Evolutionary conservation across 2,888 invertebrate genomes (phyloP).

Genomic region (Neocrepidodera transversa): DNA sequence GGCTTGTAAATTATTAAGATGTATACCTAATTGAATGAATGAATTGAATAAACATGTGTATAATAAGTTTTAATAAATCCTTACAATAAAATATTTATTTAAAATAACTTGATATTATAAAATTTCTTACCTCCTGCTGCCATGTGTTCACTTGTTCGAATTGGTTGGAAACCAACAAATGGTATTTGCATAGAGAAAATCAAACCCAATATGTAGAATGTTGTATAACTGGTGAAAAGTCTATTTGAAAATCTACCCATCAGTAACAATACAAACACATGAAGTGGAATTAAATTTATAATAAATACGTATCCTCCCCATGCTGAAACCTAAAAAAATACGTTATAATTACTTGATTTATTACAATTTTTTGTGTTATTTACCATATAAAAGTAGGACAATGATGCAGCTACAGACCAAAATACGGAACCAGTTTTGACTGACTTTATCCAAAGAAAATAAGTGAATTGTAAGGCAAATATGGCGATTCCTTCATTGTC

Average conservation of each 20-base stretch:
- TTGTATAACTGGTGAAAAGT: slow-evolving; percentile 93
- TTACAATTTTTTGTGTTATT: slow-evolving; percentile 47
- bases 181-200: slow-evolving; percentile 97
- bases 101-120: too few species aligned
- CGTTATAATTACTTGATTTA: too few species aligned
- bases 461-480: slow-evolving; percentile 98
- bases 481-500: slow-evolving; percentile 99
- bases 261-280: slow-evolving; percentile 91
- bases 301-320: slow-evolving; percentile 99
- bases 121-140: slow-evolving; percentile 69
- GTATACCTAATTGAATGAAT: too few species aligned
- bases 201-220: slow-evolving; percentile 95
- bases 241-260: slow-evolving; percentile 96
- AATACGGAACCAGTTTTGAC: slow-evolving; percentile 97
- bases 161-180: slow-evolving; percentile 97
- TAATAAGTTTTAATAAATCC: slow-evolving; percentile 7
- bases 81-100: too few species aligned
- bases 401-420: slow-evolving; percentile 92
- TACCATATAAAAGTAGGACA: slow-evolving; percentile 99
- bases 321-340: slow-evolving; percentile 84
- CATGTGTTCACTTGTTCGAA: slow-evolving; percentile 99
- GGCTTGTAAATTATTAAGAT: too few species aligned
- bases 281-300: slow-evolving; percentile 97
- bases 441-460: slow-evolving; percentile 97
- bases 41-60: slow-evolving; percentile 9